Base-by-base conservation (phyloP, 2,888 invertebrate genomes). In the Operophtera brumata region DNA sequence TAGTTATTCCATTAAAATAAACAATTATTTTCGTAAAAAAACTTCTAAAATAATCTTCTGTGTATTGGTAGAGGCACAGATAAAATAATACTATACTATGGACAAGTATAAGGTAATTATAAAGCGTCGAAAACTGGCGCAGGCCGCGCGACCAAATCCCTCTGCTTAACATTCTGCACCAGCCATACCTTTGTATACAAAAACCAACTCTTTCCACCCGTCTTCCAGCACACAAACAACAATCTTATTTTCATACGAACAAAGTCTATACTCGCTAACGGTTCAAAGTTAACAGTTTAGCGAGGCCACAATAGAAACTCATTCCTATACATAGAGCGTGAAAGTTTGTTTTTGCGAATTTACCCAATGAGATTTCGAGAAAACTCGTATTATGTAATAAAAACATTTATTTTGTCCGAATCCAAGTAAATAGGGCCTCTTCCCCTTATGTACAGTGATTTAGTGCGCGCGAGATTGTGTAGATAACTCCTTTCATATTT, bases 331-430 rank as follows among this genome's bases (percentile, higher is more conserved):
- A 43, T 30, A 51, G 14, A 7, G 3, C 0, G 0, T 1, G 61
- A 77, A 73, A 67, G 75, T 54, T 47, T 25, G 43, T 65, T 80
- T 79, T 75, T 36, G 52, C 39, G 34, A 3, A 7, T 14, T 7
- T 6, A 28, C 46, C 49, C 66, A 77, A 81, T 80, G 81, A 82
- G 82, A 84, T 79, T 52, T 44, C 73, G 86, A 90, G 89, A 88
- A 87, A 86, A 84, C 80, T 82, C 86, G 84, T 79, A 84, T 86
- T 87, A 88, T 89, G 88, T 89, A 89, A 89, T 86, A 85, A 87
- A 88, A 89, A 89, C 88, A 87, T 89, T 88, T 89, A 87, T 90
- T 89, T 87, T 85, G 85, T 82, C 82, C 86, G 88, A 87, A 86
- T 84, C 82, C 76, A 81, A 84, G 88, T 89, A 89, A 86, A 88